Evolutionary conservation across 2,888 invertebrate genomes (phyloP), one percentile per base, ranked within the genome.

Genomic region (Pseudoips prasinana): DNA sequence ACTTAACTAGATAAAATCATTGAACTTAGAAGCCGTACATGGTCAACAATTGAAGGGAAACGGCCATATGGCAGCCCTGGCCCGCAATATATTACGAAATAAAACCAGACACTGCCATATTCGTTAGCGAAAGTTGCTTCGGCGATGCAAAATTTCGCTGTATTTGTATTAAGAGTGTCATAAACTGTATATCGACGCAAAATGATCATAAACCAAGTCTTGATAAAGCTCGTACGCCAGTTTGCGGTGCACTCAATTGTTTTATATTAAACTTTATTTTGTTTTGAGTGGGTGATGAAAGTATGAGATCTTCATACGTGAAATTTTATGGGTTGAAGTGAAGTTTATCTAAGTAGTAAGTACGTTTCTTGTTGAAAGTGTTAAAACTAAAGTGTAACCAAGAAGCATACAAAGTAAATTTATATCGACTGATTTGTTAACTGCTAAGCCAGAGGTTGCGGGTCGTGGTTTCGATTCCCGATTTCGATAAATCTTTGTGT

Each of bases 61-160:
- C 47, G 25, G 47, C 29, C 56, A 54, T 46, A 42, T 49, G 51
- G 56, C 51, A 51, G 48, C 61, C 58, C 59, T 60, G 49, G 49
- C 60, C 59, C 58, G 58, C 43, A 32, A 46, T 47, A 48, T 44
- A 57, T 78, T 69, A 67, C 62, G 70, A 73, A 75, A 75, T 58
- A 46, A 47, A 58, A 75, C 76, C 59, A 57, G 69, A 52, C 54
- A 53, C 59, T 33, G 43, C 84, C 82, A 73, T 83, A 79, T 82
- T 69, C 47, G 80, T 65, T 52, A 57, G 77, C 73, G 84, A 85
- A 85, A 84, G 84, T 80, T 70, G 77, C 43, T 42, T 54, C 42
- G 30, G 42, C 64, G 62, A 66, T 54, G 68, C 63, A 58, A 73
- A 71, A 70, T 71, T 75, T 70, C 73, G 68, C 71, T 77, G 58